Evolutionary conservation across 1,140 invertebrate genomes (phyloP).

Genomic region (Cydia amplana): DNA sequence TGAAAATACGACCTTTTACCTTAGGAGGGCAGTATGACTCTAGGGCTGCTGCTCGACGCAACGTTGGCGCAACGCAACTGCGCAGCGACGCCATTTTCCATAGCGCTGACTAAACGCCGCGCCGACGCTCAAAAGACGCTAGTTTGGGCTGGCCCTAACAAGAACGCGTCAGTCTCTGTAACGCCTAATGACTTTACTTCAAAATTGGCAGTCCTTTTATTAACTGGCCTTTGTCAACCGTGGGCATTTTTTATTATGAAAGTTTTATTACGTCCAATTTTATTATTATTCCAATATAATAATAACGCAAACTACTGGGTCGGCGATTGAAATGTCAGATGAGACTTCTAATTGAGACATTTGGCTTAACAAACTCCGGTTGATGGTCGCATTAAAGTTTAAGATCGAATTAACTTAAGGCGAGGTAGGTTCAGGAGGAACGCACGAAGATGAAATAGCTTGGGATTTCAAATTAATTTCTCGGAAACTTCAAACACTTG

Average conservation of each 20-base stretch:
- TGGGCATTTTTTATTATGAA: background rate
- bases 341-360: slow-evolving; percentile 23
- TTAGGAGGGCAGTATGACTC: too few relatives aligned
- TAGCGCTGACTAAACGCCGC: too few relatives aligned
- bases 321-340: background rate
- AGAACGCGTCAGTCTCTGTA: background rate
- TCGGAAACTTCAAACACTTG: too few relatives aligned
- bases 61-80: too few relatives aligned
- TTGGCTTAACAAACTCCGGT: slow-evolving; percentile 12
- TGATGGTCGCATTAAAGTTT: slow-evolving; percentile 8
- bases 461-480: too few relatives aligned
- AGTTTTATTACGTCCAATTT: slow-evolving; percentile 23
- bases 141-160: too few relatives aligned
- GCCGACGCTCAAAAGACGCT: too few relatives aligned
- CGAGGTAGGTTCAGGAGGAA: background rate
- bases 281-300: slow-evolving; percentile 25
- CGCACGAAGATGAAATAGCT: too few relatives aligned
- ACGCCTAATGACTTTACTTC: background rate
- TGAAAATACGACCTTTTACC: too few relatives aligned
- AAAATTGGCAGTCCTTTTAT: background rate
- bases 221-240: background rate
- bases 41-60: too few relatives aligned
- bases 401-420: background rate
- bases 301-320: background rate
- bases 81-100: too few relatives aligned